Conservation (phyloP, 2,113 vertebrate species). For the Trematocara unimaculatum region DNA sequence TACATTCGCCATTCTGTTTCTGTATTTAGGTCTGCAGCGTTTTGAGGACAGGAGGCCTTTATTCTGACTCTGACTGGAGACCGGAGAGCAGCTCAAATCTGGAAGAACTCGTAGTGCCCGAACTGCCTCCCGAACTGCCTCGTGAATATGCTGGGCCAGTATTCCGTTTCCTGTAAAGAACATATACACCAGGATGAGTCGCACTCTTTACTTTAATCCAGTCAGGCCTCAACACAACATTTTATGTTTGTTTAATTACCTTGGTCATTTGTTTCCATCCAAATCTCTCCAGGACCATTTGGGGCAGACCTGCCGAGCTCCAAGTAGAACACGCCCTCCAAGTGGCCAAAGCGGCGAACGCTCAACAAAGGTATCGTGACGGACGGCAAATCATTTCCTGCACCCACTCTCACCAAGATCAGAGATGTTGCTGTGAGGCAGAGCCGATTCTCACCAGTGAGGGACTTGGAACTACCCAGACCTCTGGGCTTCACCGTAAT, state of each 20-base stretch:
- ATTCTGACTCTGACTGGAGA: not conserved
- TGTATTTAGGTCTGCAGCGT: slow-evolving; percentile 33
- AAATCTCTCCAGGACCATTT: slow-evolving; percentile 59
- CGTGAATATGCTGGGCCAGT: slow-evolving; percentile 55
- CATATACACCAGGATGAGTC: not conserved
- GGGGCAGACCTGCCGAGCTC: slow-evolving; percentile 62
- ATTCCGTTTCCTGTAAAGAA: not conserved
- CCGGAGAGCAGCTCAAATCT: slow-evolving; percentile 43
- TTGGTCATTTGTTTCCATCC: slow-evolving; percentile 55
- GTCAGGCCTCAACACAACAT: not conserved
- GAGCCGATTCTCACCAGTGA: slow-evolving; percentile 47
- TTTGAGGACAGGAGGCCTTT: slow-evolving; percentile 12
- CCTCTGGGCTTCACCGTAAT: slow-evolving; percentile 45
- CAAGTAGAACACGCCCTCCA: slow-evolving; percentile 51
- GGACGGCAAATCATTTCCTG: not conserved
- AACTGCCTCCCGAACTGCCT: slow-evolving; percentile 30
- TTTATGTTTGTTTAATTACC: not conserved
- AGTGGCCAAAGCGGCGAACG: slow-evolving; percentile 58
- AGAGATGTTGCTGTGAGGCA: slow-evolving; percentile 56
- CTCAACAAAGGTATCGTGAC: slow-evolving; percentile 42
- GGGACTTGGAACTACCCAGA: slow-evolving; percentile 40
- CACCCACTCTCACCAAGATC: slow-evolving; percentile 29
- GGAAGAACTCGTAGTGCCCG: slow-evolving; percentile 29
- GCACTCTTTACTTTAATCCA: not conserved
- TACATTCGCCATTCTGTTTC: not conserved